A percentile compares a stretch with the other conserved stretches of the same genome.
phyloP scores from a whole-genome alignment of 2,888 invertebrate genomes.

The Nesidiocoris tenuis region DNA sequence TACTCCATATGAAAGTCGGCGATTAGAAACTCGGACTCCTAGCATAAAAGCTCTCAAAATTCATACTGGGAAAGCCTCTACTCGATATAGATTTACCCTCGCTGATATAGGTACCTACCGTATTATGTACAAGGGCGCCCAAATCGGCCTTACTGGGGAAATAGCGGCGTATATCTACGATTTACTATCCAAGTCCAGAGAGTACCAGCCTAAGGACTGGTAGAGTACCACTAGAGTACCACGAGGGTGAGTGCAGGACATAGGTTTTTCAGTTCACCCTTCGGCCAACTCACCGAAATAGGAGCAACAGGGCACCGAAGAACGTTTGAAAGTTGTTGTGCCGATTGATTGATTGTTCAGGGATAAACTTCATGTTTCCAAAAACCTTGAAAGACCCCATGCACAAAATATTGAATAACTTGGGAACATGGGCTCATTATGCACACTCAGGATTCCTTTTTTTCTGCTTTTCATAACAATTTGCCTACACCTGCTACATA shows the following conservation, averaged over 20 bases:
- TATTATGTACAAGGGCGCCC: too few species aligned
- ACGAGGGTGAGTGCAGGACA: slow-evolving; percentile 30
- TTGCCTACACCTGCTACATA: neutral
- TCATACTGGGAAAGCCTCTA: too few species aligned
- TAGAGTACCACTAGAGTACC: slow-evolving; percentile 29
- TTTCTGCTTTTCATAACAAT: too few species aligned
- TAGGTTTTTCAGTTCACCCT: slow-evolving; percentile 26
- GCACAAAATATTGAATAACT: slow-evolving; percentile 42
- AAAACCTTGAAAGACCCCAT: slow-evolving; percentile 69
- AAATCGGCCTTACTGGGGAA: neutral
- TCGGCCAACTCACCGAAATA: slow-evolving; percentile 76
- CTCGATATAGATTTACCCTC: too few species aligned
- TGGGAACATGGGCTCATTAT: slow-evolving; percentile 16
- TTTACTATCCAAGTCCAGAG: neutral
- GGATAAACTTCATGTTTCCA: slow-evolving; percentile 86
- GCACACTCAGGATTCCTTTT: neutral
- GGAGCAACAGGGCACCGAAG: slow-evolving; percentile 85
- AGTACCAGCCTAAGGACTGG: neutral
- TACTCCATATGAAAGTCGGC: too few species aligned
- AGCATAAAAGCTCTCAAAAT: too few species aligned
- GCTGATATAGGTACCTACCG: too few species aligned
- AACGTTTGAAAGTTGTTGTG: slow-evolving; percentile 96
- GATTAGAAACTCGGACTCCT: too few species aligned
- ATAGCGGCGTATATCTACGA: neutral
- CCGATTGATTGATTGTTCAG: slow-evolving; percentile 81